Percentiles rank a stretch among this genome's conserved stretches.
These are phyloP conservation scores for Oedothorax gibbosus DNA, from an alignment of 1,140 invertebrate genomes.

Conservation along the genomic window DNA sequence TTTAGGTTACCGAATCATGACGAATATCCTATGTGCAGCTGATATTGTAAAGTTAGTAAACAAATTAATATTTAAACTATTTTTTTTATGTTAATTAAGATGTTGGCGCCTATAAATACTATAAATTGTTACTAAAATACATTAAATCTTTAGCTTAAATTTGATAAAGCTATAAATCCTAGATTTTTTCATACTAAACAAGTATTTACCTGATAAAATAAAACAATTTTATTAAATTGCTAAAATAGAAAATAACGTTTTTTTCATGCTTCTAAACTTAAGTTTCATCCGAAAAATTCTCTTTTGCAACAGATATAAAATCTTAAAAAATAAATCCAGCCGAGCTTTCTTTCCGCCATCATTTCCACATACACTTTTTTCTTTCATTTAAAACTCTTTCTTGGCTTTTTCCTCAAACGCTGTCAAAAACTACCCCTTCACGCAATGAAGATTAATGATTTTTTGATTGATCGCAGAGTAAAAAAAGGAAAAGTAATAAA, in stretches of 20 bases:
- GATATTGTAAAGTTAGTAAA: too few relatives aligned
- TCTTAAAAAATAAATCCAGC: conserved; percentile 21
- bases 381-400: conserved; percentile 29
- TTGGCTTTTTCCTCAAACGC: conserved; percentile 1
- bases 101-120: too few relatives aligned
- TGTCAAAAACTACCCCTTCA: conserved; percentile 36
- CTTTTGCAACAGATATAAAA: conserved; percentile 34
- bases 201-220: neutral
- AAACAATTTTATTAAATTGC: conserved; percentile 15
- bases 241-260: conserved; percentile 5
- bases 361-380: conserved; percentile 17
- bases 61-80: too few relatives aligned
- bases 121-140: too few relatives aligned
- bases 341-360: conserved; percentile 32
- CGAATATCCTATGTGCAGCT: too few relatives aligned
- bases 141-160: too few relatives aligned
- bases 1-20: too few relatives aligned
- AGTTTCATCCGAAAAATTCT: neutral
- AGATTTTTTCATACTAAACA: too few relatives aligned
- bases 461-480: conserved; percentile 56
- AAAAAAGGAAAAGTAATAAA: conserved; percentile 13
- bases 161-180: too few relatives aligned
- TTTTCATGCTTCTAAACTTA: conserved; percentile 15
- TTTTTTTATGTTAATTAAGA: too few relatives aligned
- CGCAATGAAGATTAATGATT: conserved; percentile 60